A percentile compares a stretch with the other conserved stretches of the same genome.
These are phyloP conservation scores for Syngnathus floridae DNA, from an alignment of 2,113 vertebrate genomes.

Conservation along the genomic window DNA sequence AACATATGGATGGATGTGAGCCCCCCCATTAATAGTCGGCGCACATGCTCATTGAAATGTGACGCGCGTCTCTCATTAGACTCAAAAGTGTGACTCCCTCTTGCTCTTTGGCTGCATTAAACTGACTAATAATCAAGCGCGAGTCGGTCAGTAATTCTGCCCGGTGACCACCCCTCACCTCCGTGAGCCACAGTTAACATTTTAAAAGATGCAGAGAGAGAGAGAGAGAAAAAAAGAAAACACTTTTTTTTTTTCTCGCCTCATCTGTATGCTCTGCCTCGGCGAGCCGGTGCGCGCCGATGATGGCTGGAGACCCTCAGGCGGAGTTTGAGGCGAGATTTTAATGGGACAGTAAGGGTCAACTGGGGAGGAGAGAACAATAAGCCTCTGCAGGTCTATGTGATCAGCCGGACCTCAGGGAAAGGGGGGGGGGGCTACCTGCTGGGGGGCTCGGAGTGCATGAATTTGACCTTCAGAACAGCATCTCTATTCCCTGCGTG, in stretches of 20 bases:
- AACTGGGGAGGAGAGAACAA: conserved; percentile 52
- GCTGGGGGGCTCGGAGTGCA: conserved; percentile 37
- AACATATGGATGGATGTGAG: no score
- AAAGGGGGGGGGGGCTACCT: conserved; percentile 7
- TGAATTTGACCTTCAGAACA: conserved; percentile 55
- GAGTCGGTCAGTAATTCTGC: conserved; percentile 19
- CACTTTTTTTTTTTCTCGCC: neutral
- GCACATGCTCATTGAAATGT: conserved; percentile 21
- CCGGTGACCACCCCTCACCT: conserved; percentile 20
- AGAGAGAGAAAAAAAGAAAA: neutral
- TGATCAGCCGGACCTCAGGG: conserved; percentile 32
- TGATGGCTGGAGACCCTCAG: conserved; percentile 62
- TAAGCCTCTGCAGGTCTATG: conserved; percentile 36
- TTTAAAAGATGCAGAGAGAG: conserved; percentile 24
- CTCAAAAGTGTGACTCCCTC: conserved; percentile 13
- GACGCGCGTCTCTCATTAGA: conserved; percentile 20
- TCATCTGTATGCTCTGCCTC: conserved; percentile 45
- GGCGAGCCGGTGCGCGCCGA: conserved; percentile 27
- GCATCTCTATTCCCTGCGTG: conserved; percentile 27
- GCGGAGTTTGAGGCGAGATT: conserved; percentile 66
- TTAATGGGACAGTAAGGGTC: conserved; percentile 67
- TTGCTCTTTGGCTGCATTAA: conserved; percentile 24
- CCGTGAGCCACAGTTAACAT: conserved; percentile 5
- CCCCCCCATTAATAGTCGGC: neutral
- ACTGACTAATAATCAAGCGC: conserved; percentile 19